Evolutionary conservation across 2,113 vertebrate species (phyloP).

Genomic region (Bettongia penicillata): DNA sequence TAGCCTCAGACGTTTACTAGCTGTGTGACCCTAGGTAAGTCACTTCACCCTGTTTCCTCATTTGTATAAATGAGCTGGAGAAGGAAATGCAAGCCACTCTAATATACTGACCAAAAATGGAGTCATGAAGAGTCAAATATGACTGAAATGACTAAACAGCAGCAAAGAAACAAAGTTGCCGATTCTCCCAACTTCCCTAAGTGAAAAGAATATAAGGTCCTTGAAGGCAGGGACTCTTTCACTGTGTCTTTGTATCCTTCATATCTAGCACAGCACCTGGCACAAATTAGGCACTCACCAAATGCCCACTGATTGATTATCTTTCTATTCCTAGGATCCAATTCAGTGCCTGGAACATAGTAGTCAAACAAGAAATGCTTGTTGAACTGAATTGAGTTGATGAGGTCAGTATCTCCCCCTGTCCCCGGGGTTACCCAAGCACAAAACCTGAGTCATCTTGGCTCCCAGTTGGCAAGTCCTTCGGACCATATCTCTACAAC

Average conservation of each 20-base stretch:
- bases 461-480: background rate
- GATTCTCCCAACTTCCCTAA: background rate
- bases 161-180: background rate
- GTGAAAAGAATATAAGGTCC: background rate
- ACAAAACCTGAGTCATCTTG: background rate
- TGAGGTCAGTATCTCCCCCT: background rate
- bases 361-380: background rate
- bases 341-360: background rate
- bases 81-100: too few species aligned
- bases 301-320: background rate
- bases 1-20: too few species aligned
- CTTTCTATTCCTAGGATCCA: too few species aligned
- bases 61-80: too few species aligned
- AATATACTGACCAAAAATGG: too few species aligned
- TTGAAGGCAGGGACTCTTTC: background rate
- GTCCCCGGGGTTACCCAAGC: background rate
- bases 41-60: too few species aligned
- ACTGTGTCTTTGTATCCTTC: background rate
- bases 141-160: too few species aligned
- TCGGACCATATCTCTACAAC: background rate
- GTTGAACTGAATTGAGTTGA: background rate
- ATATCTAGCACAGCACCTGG: background rate
- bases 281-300: background rate
- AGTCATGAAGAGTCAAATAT: too few species aligned
- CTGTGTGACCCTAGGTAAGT: too few species aligned